Evolutionary conservation across 2,888 invertebrate species (phyloP).

Genomic region (Syrphus vitripennis): DNA sequence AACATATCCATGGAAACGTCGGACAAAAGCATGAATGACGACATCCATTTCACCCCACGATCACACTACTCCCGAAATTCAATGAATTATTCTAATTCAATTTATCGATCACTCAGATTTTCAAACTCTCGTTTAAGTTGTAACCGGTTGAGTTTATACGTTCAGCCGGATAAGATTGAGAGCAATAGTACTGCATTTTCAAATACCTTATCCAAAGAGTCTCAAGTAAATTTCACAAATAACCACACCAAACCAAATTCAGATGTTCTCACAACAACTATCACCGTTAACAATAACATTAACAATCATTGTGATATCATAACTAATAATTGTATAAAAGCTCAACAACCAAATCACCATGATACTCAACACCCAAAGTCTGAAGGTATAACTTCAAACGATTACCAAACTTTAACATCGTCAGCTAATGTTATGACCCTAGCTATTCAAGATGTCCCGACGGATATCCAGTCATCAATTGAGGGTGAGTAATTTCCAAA

Average conservation of each 20-base stretch:
- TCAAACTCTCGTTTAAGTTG: slow-evolving; percentile 79
- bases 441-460: slow-evolving; percentile 46
- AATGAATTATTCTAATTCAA: slow-evolving; percentile 79
- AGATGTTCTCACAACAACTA: slow-evolving; percentile 44
- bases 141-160: slow-evolving; percentile 78
- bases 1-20: background rate
- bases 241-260: slow-evolving; percentile 42
- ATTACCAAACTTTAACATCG: slow-evolving; percentile 25
- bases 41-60: slow-evolving; percentile 72
- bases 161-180: slow-evolving; percentile 73
- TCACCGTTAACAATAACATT: slow-evolving; percentile 36
- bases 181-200: slow-evolving; percentile 19
- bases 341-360: slow-evolving; percentile 71
- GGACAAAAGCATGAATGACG: slow-evolving; percentile 5
- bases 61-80: slow-evolving; percentile 79
- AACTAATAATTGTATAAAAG: slow-evolving; percentile 74
- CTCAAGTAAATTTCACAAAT: slow-evolving; percentile 63
- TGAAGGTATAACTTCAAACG: slow-evolving; percentile 39
- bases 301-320: slow-evolving; percentile 60
- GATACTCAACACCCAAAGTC: slow-evolving; percentile 27
- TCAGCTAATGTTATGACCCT: slow-evolving; percentile 52
- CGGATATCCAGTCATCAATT: slow-evolving; percentile 32
- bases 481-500: slow-evolving; percentile 47
- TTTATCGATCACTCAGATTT: slow-evolving; percentile 80
- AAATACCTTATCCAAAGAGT: slow-evolving; percentile 43